A percentile compares a stretch with the other conserved stretches of the same genome.
These are phyloP conservation scores for Cantharis rustica DNA, from an alignment of 2,888 invertebrate genomes.

Conservation along the genomic window DNA sequence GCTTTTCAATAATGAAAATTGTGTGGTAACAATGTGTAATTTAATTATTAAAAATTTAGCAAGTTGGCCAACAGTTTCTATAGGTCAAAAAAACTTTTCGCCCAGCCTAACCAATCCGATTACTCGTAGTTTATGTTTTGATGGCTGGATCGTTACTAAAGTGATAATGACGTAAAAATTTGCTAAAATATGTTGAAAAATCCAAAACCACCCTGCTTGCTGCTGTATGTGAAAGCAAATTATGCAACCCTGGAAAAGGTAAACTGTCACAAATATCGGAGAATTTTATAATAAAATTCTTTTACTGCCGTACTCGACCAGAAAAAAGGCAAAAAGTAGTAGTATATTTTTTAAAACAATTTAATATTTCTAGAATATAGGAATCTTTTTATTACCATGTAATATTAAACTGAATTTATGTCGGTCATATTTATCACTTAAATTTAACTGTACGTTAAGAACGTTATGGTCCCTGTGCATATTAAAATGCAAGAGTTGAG, in stretches of 20 bases:
- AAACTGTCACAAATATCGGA: neutral
- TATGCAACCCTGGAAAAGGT: neutral
- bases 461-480: neutral
- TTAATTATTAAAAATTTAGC: neutral
- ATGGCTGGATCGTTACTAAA: neutral
- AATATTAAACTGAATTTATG: neutral
- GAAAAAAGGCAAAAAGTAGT: neutral
- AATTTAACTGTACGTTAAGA: neutral
- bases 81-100: neutral
- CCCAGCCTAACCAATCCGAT: neutral
- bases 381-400: neutral
- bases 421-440: neutral
- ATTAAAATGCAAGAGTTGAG: neutral
- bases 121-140: neutral
- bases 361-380: neutral
- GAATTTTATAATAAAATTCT: neutral
- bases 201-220: neutral
- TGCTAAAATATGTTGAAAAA: neutral
- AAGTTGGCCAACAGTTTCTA: neutral
- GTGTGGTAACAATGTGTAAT: neutral
- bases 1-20: neutral
- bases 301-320: neutral
- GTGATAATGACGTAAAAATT: neutral
- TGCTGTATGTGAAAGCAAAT: neutral
- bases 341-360: neutral